Base-by-base conservation (phyloP, 1,140 invertebrate species). In the Ditylenchus dipsaci region DNA sequence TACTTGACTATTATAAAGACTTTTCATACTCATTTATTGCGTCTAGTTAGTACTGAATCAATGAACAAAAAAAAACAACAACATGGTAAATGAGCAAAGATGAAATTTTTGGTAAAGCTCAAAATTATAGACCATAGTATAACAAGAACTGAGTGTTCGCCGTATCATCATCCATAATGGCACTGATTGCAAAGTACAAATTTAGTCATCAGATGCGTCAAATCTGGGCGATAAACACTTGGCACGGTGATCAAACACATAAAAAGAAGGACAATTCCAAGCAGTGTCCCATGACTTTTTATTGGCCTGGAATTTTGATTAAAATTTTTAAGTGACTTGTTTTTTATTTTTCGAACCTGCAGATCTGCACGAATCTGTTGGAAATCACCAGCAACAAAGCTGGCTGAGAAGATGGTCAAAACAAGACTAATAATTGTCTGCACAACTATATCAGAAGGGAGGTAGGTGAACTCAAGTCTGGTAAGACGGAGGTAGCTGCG, bases 181-280 rank as follows among this genome's bases (percentile, higher is more conserved):
- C n/a, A n/a, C n/a, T n/a, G n/a, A n/a, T n/a, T n/a, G n/a, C n/a
- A n/a, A n/a, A n/a, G n/a, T n/a, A n/a, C n/a, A n/a, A 7, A 43
- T 19, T 61, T 56, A 69, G 47, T 29, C 49, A 30, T 70, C 68
- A 60, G 21, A 27, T 33, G 43, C 68, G 33, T 76, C 75, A 61
- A 78, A 76, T 42, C 71, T 63, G 17, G 76, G 76, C 13, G 61
- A 59, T 0, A 76, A 53, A 57, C 75, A 77, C 64, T 78, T 79
- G 21, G 71, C 77, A 1, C 76, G 64, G 45, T 78, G 76, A 33
- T 78, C 67, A 56, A 78, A 78, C n/a, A 67, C 66, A 33, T 77
- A 79, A 56, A 78, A 78, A 26, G 71, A 74, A 9, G 75, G 77
- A 33, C 77, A 72, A 63, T 77, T 75, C 0, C 69, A 77, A 19